Evolutionary conservation across 2,113 vertebrate genomes (phyloP), one percentile per base, ranked within the genome.

Genomic region (Pelecanus crispus): DNA sequence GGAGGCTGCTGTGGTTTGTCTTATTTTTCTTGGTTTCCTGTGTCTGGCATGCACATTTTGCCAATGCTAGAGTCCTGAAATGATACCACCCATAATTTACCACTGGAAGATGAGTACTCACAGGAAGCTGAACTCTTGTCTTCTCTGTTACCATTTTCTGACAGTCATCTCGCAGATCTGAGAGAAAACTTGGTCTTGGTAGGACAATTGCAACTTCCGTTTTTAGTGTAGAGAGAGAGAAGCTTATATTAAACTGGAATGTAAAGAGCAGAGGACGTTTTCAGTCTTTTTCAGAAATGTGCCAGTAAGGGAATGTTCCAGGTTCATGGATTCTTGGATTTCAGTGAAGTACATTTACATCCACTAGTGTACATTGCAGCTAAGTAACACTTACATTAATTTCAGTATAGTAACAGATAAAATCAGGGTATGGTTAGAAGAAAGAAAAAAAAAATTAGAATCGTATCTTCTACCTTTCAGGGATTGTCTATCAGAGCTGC

Each of bases 1-100:
- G 86, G 77, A 85, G 34, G 31, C 70, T 96, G 84, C 83, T 17
- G 32, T 93, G 86, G 92, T 83, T 96, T 93, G 52, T 79, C 61
- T 83, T 85, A 31, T 90, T 96, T 95, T 95, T 74, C 71, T 92
- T 75, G 78, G 90, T 97, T 97, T 97, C 90, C 93, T 96, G 61
- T 94, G 93, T 97, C 96, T 96, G 88, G 90, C 83, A 77, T 25
- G 59, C n/a, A 81, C 20, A 32, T 70, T 91, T 79, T 86, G 65
- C 83, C 73, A 68, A 1, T 65, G 73, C 45, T 67, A 84, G 62
- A 52, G 36, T 88, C 68, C n/a, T 90, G 63, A 80, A 88, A 70
- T 66, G 17, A 12, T 92, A 53, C 68, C 72, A 61, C 58, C 45
- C 56, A 12, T 34, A 77, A 36, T 11, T 77, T 72, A 34, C 7